Base-by-base conservation (phyloP, 2,113 vertebrate species). In the Baryphthengus martii region DNA sequence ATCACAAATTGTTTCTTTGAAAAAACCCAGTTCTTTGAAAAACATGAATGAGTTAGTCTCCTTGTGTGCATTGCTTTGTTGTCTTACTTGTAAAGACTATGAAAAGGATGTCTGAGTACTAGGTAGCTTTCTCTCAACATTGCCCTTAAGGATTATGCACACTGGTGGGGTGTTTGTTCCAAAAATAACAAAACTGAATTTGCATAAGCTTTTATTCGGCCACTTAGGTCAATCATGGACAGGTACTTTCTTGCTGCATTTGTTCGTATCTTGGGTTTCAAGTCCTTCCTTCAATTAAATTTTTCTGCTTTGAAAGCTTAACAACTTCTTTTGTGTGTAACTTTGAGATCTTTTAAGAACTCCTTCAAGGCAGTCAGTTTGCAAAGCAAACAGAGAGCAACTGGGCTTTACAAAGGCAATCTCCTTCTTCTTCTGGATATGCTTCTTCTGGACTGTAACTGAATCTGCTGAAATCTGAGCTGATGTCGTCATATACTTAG, bases 1-100 rank as follows among this genome's bases (percentile, higher is more conserved):
- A 93, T 59, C 21, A 91, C 23, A 91, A 94, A 89, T 55, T 74
- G 42, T 67, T 89, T 81, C 26, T 95, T 91, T 92, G 73, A 92
- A 90, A 76, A 91, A 89, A 56, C 9, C 21, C 7, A 63, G 25
- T 28, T 72, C 52, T 96, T 94, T 87, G 86, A 82, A 91, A 90
- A 87, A 87, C 44, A 68, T 68, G 70, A 95, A 82, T 37, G 35
- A 70, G 66, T 74, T 90, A 88, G 45, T 71, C 17, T 90, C 63
- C 35, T 90, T 85, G 55, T 71, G 61, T 75, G 28, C 9, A 24
- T 63, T 89, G 53, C 66, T 95, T 95, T 95, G 65, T 85, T 91
- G 73, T 93, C 65, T 11, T 84, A 26, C 65, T 86, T 84, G 47
- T 62, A 93, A 93, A 74, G 50, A 52, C 72, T 85, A 14, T 56